A percentile compares a stretch with the other conserved stretches of the same genome.
phyloP scores from a whole-genome alignment of 2,888 invertebrate species.

The Acronicta psi region DNA sequence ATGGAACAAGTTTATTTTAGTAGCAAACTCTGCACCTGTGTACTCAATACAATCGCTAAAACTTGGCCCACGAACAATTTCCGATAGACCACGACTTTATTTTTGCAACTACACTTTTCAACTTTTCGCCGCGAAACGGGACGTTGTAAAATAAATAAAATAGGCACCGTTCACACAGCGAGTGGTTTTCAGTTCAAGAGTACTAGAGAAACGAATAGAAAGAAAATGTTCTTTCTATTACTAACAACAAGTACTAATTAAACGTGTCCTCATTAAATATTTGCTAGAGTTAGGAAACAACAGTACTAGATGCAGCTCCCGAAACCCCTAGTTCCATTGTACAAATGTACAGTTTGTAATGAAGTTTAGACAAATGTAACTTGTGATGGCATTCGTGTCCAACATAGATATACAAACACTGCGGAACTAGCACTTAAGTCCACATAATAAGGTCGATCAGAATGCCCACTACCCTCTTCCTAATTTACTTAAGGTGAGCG shows the following conservation, averaged over 20 bases:
- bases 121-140: constrained; percentile 11
- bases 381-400: constrained; percentile 32
- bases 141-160: constrained; percentile 26
- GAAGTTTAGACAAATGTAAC: constrained; percentile 49
- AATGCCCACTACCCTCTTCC: constrained; percentile 5
- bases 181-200: not conserved
- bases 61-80: constrained; percentile 33
- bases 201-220: too few relatives aligned
- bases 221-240: too few relatives aligned
- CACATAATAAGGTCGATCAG: constrained; percentile 14
- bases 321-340: constrained; percentile 16
- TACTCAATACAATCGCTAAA: constrained; percentile 28
- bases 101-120: constrained; percentile 13
- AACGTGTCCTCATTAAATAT: not conserved
- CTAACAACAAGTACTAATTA: not conserved
- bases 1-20: constrained; percentile 43
- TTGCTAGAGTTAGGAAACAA: constrained; percentile 3
- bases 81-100: constrained; percentile 33
- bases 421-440: constrained; percentile 20
- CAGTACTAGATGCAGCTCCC: constrained; percentile 27
- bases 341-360: constrained; percentile 44
- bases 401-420: constrained; percentile 25
- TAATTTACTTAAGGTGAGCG: too few relatives aligned
- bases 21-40: constrained; percentile 40
- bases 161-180: not conserved